Conservation (phyloP, 2,797 vertebrate species). For the Menidia menidia region DNA sequence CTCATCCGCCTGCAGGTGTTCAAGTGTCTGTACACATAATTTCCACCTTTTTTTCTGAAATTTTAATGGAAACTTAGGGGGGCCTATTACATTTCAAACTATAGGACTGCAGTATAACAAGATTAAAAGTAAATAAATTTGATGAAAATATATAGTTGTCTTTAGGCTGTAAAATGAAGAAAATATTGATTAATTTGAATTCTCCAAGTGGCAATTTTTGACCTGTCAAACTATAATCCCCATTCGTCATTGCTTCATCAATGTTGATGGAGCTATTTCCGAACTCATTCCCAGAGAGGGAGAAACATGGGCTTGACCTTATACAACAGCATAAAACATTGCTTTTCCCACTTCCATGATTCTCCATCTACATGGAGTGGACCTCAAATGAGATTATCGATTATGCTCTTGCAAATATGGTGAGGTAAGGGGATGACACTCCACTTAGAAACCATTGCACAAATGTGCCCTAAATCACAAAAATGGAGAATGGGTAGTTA, state of each 20-base stretch:
- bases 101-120: not conserved
- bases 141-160: slow-evolving; percentile 12
- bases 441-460: slow-evolving; percentile 78
- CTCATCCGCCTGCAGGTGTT: slow-evolving; percentile 59
- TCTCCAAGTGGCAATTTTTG: slow-evolving; percentile 69
- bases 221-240: slow-evolving; percentile 68
- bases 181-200: slow-evolving; percentile 61
- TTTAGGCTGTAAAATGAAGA: slow-evolving; percentile 25
- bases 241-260: slow-evolving; percentile 69
- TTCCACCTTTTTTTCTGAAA: slow-evolving; percentile 51
- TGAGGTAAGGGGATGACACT: slow-evolving; percentile 66
- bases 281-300: slow-evolving; percentile 46
- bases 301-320: slow-evolving; percentile 65
- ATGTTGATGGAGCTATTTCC: slow-evolving; percentile 70
- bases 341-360: slow-evolving; percentile 16
- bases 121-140: slow-evolving; percentile 12
- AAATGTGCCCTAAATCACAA: slow-evolving; percentile 79
- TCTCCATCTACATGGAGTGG: slow-evolving; percentile 34
- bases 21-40: slow-evolving; percentile 45
- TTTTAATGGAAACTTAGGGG: slow-evolving; percentile 36
- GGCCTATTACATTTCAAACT: not conserved
- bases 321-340: slow-evolving; percentile 64
- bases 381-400: slow-evolving; percentile 75
- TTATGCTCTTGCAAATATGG: slow-evolving; percentile 67
- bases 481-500: slow-evolving; percentile 66